Evolutionary conservation across 2,797 vertebrate species (phyloP).

Genomic region (Sebastes reedi): DNA sequence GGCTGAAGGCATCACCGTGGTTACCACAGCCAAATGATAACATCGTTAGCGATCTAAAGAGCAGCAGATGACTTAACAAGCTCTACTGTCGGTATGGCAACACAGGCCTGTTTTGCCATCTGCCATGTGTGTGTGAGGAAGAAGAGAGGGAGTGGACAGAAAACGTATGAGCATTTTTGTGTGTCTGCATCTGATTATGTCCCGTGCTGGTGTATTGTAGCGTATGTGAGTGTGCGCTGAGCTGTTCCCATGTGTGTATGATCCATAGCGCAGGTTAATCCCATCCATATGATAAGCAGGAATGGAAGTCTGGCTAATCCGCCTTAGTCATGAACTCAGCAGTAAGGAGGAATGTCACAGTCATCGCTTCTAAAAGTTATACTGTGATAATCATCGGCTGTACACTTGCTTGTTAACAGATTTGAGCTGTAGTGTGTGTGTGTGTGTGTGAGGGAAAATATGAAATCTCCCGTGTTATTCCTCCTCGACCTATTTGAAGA

Average conservation of each 20-base stretch:
- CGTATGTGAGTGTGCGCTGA: conserved; percentile 22
- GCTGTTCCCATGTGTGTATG: conserved; percentile 56
- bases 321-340: conserved; percentile 64
- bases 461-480: not conserved
- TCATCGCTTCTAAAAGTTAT: conserved; percentile 66
- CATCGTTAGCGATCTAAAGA: conserved; percentile 69
- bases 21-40: conserved; percentile 68
- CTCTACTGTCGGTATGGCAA: conserved; percentile 69
- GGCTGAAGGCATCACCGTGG: conserved; percentile 49
- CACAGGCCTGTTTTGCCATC: conserved; percentile 40
- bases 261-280: conserved; percentile 76
- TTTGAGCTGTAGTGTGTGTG: conserved; percentile 2
- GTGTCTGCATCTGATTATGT: conserved; percentile 44
- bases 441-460: not conserved
- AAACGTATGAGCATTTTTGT: conserved; percentile 10
- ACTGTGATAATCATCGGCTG: conserved; percentile 47
- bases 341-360: conserved; percentile 64
- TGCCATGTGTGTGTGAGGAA: conserved; percentile 7
- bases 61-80: conserved; percentile 70
- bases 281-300: conserved; percentile 74
- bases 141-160: conserved; percentile 7
- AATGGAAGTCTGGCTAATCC: conserved; percentile 68
- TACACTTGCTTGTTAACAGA: conserved; percentile 16
- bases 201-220: not conserved
- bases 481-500: not conserved